Base-by-base conservation (phyloP, 1,140 invertebrate species). In the Trichonephila clavipes region DNA sequence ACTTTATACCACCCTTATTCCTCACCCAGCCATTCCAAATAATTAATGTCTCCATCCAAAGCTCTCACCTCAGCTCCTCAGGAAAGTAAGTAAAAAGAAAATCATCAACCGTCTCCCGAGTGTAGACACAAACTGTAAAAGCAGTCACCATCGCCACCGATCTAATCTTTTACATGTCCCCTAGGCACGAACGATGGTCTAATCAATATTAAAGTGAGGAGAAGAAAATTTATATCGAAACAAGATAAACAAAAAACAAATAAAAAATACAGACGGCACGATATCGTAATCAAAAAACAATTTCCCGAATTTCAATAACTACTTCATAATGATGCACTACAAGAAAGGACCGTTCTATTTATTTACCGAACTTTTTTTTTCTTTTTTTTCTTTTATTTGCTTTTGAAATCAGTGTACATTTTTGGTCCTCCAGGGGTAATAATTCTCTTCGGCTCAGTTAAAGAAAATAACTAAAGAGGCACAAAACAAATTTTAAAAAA, bases 221-320 rank as follows among this genome's bases (percentile, higher is more conserved):
- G 58, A 85, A 85, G 82, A 85, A 59, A 85, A 85, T 59, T 58
- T 85, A 85, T 85, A 85, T 59, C 82, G 44, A n/a, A 59, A 58
- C 19, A 85, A 58, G n/a, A 59, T 44, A 85, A 40, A 85, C 44
- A 21, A 85, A 51, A 85, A 85, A 28, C 28, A 28, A 28, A 28
- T 1, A 77, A 77, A 85, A 58, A 59, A 58, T 44, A 85, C 44
- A 85, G 44, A 85, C 21, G 44, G 82, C 82, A 58, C 58, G 44
- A 51, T 51, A 51, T 59, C 44, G 87, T 88, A 88, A 88, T 88
- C 87, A 88, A 88, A 88, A 88, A 88, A 88, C 87, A 88, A 88
- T 88, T 88, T 88, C 85, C 87, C 16, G 87, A 88, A 88, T 88
- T 88, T 88, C 87, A 88, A 88, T 88, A 88, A 66, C 87, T 88